These are phyloP conservation scores for Thymelicus lineola DNA, from an alignment of 2,888 invertebrate species.

Conservation along the genomic window DNA sequence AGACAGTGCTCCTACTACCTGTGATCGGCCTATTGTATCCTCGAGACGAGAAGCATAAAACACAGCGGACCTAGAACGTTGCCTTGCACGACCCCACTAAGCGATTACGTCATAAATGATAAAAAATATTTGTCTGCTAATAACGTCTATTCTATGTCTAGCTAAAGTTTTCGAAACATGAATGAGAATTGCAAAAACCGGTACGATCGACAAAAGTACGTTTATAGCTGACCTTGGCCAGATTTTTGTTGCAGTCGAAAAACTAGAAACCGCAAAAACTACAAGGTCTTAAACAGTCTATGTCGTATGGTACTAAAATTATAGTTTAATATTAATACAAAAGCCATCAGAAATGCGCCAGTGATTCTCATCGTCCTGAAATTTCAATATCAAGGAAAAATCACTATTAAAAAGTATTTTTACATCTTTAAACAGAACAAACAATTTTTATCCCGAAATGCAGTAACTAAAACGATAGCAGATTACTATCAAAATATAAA, in stretches of 20 bases:
- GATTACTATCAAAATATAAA: too few relatives aligned
- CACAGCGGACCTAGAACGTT: background rate
- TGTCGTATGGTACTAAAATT: background rate
- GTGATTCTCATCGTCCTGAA: background rate
- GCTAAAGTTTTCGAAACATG: slow-evolving; percentile 11
- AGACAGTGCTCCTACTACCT: background rate
- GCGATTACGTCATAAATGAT: background rate
- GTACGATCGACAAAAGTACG: slow-evolving; percentile 16
- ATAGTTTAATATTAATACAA: background rate
- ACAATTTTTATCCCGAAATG: too few relatives aligned
- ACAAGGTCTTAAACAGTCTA: slow-evolving; percentile 29
- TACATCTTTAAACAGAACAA: too few relatives aligned
- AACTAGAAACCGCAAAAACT: slow-evolving; percentile 32
- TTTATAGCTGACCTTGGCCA: slow-evolving; percentile 33
- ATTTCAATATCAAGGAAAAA: too few relatives aligned
- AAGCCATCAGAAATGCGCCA: background rate
- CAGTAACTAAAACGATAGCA: too few relatives aligned
- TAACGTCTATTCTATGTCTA: slow-evolving; percentile 17
- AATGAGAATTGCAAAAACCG: slow-evolving; percentile 19
- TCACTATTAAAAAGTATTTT: too few relatives aligned
- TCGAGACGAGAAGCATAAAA: background rate
- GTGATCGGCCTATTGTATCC: background rate
- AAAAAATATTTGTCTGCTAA: slow-evolving; percentile 1
- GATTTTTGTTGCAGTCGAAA: slow-evolving; percentile 27
- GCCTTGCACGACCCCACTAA: background rate